Conservation (phyloP, 2,888 invertebrate species). For the Xestia sexstrigata region DNA sequence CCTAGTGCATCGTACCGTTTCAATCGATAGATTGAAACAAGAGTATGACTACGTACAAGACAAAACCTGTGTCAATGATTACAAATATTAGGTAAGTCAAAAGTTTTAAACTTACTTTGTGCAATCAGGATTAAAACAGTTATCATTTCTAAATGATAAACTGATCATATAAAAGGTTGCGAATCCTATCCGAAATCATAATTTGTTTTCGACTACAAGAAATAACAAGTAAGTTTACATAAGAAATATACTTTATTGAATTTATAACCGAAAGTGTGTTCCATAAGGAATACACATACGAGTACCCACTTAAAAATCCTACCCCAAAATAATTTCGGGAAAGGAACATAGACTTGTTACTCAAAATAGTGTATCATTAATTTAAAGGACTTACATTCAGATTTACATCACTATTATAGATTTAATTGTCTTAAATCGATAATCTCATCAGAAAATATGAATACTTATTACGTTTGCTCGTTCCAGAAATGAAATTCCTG, state of each 20-base stretch:
- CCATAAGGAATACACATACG: too few species aligned
- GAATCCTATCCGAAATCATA: constrained; percentile 25
- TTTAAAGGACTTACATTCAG: background rate
- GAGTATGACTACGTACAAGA: background rate
- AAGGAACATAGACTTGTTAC: background rate
- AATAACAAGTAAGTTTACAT: constrained; percentile 36
- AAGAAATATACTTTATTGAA: background rate
- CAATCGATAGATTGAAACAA: background rate
- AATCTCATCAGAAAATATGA: background rate
- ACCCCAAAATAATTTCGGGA: background rate
- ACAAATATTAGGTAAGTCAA: background rate
- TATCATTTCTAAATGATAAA: constrained; percentile 40
- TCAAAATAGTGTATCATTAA: background rate
- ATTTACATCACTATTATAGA: too few species aligned
- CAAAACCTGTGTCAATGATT: constrained; percentile 5
- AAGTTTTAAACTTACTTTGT: constrained; percentile 4
- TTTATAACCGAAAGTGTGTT: background rate
- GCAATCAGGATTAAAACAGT: constrained; percentile 36
- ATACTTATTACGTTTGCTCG: background rate
- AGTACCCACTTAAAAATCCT: too few species aligned
- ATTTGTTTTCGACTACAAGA: constrained; percentile 42
- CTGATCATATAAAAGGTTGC: constrained; percentile 43
- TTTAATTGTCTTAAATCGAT: background rate
- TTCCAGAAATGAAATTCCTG: constrained; percentile 61
- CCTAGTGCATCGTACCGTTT: too few species aligned